Evolutionary conservation across 2,113 vertebrate genomes (phyloP).

Genomic region (Candoia aspera): DNA sequence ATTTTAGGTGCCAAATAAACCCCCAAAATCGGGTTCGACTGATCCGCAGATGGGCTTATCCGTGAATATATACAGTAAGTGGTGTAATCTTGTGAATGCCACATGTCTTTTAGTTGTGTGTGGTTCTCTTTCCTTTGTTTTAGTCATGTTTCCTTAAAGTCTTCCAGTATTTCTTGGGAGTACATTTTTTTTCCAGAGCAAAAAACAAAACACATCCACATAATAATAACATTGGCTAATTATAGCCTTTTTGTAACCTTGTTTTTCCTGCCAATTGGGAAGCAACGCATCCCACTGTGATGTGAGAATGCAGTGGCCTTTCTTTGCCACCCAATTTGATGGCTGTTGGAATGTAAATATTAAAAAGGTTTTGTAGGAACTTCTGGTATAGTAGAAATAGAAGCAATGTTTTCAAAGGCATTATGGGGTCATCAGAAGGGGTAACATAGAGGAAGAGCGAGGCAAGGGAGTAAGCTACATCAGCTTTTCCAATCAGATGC

Average conservation of each 20-base stretch:
- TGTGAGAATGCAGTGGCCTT: conserved; percentile 45
- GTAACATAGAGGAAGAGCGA: neutral
- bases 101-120: neutral
- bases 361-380: neutral
- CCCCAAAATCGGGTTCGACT: neutral
- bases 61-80: neutral
- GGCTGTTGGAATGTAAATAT: conserved; percentile 15
- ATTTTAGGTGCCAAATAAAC: neutral
- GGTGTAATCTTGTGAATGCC: neutral
- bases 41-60: neutral
- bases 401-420: neutral
- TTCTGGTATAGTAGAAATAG: conserved; percentile 55
- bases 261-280: conserved; percentile 39
- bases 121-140: neutral
- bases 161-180: neutral
- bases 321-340: conserved; percentile 48
- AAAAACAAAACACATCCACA: conserved; percentile 21
- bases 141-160: neutral
- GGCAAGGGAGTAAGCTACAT: neutral
- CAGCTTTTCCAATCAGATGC: neutral
- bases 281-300: conserved; percentile 32
- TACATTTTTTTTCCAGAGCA: neutral
- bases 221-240: conserved; percentile 39
- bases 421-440: neutral
- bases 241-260: conserved; percentile 57